phyloP scores from a whole-genome alignment of 2,113 vertebrate species.

The Salminus brasiliensis region DNA sequence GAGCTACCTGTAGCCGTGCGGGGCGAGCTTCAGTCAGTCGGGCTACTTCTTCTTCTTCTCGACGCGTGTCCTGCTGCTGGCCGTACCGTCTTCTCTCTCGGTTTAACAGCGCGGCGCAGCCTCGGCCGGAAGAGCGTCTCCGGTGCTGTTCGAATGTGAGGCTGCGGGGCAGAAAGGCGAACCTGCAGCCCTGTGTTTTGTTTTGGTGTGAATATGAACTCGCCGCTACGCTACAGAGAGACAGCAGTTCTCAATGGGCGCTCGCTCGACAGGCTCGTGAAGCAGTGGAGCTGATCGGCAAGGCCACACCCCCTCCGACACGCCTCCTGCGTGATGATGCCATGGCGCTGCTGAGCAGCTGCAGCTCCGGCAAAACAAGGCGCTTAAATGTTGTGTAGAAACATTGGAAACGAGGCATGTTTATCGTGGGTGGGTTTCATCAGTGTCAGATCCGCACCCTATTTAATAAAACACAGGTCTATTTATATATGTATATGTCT shows the following conservation, averaged over 20 bases:
- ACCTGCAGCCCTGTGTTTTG: conserved; percentile 28
- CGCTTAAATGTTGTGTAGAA: not conserved
- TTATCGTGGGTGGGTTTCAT: no score
- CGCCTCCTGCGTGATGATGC: conserved; percentile 71
- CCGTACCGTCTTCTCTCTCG: conserved; percentile 46
- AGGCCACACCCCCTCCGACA: conserved; percentile 47
- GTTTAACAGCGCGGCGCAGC: conserved; percentile 14
- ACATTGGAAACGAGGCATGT: no score
- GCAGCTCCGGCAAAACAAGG: not conserved
- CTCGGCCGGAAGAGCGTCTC: conserved; percentile 10
- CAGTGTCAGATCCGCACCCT: no score
- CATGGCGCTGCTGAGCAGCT: conserved; percentile 42
- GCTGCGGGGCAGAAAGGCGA: not conserved
- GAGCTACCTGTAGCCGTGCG: conserved; percentile 64
- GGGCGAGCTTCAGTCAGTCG: conserved; percentile 10
- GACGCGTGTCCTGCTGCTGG: conserved; percentile 41
- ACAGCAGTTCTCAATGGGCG: conserved; percentile 58
- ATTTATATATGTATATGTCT: no score
- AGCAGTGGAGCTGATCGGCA: conserved; percentile 55
- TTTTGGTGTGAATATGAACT: conserved; percentile 60
- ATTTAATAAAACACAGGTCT: no score
- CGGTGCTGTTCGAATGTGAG: not conserved
- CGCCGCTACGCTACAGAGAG: conserved; percentile 45
- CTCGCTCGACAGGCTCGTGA: conserved; percentile 53
- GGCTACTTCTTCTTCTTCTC: conserved; percentile 43